Percentiles rank a stretch among this genome's conserved stretches.
These are phyloP conservation scores for Homarus americanus DNA, from an alignment of 1,140 invertebrate genomes.

Conservation along the genomic window DNA sequence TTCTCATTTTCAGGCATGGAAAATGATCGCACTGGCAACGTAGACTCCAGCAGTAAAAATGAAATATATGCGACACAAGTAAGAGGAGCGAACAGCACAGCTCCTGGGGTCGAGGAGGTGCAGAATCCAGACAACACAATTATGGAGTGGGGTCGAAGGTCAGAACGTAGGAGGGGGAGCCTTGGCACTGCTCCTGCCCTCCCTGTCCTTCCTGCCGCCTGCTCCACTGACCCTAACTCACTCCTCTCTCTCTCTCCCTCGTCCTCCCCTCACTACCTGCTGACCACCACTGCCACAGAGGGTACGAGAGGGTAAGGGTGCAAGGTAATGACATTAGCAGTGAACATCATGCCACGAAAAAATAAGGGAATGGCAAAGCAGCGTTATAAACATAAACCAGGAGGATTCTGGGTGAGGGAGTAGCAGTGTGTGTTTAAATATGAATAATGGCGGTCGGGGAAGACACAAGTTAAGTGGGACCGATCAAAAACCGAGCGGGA, in stretches of 20 bases:
- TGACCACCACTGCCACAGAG: constrained; percentile 38
- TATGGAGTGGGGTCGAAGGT: constrained; percentile 46
- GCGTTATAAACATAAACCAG: background rate
- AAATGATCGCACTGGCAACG: background rate
- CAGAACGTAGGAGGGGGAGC: constrained; percentile 7
- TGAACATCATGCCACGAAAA: background rate
- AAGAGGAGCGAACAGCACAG: background rate
- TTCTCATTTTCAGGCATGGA: background rate
- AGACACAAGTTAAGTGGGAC: constrained; percentile 69
- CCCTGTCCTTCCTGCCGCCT: background rate
- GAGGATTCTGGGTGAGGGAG: constrained; percentile 27
- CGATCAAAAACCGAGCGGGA: constrained; percentile 64
- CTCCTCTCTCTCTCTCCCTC: background rate
- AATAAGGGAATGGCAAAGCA: background rate
- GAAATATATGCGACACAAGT: background rate
- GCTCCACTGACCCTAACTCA: constrained; percentile 7
- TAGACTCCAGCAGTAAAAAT: background rate
- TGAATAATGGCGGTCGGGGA: constrained; percentile 60
- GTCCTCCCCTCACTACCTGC: background rate
- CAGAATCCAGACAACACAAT: constrained; percentile 47
- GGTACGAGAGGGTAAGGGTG: constrained; percentile 39
- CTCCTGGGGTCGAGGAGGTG: constrained; percentile 9
- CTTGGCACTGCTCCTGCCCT: background rate
- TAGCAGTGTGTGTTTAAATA: constrained; percentile 60
- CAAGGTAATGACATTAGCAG: constrained; percentile 33